phyloP scores from a whole-genome alignment of 1,140 invertebrate genomes.

The Centruroides sculpturatus region DNA sequence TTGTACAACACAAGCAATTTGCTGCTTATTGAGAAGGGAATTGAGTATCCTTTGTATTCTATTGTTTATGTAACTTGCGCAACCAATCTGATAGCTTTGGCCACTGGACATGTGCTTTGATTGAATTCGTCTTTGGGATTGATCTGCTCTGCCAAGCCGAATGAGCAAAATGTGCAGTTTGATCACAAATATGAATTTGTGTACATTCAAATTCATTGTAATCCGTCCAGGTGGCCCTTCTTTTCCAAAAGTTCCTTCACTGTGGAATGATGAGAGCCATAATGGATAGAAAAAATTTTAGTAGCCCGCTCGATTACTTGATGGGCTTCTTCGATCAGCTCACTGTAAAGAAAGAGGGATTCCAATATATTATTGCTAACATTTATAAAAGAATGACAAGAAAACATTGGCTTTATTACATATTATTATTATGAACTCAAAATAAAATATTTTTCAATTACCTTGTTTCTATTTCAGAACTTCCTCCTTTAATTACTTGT shows the following conservation, averaged over 20 bases:
- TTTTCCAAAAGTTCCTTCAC: conserved; percentile 11
- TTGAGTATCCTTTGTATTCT: too few species aligned
- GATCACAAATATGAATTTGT: too few species aligned
- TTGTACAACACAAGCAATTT: too few species aligned
- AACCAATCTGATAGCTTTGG: too few species aligned
- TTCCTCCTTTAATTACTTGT: conserved; percentile 6
- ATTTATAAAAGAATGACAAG: not conserved
- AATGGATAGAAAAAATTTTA: conserved; percentile 14
- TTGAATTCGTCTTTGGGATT: too few species aligned
- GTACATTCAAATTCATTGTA: too few species aligned
- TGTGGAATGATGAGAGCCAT: conserved; percentile 9
- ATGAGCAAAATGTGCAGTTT: too few species aligned
- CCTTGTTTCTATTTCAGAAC: conserved; percentile 7
- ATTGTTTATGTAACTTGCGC: too few species aligned
- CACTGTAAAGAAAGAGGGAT: not conserved
- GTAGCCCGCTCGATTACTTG: conserved; percentile 6
- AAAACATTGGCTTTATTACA: not conserved
- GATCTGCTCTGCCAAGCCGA: too few species aligned
- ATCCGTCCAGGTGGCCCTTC: conserved; percentile 7
- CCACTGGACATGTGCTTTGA: too few species aligned
- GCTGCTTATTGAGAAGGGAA: too few species aligned
- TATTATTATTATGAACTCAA: not conserved
- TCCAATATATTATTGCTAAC: not conserved
- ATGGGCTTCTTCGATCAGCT: conserved; percentile 6
- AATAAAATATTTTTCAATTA: not conserved